Evolutionary conservation across 2,113 vertebrate genomes (phyloP), one percentile per base, ranked within the genome.

Genomic region (Ctenodactylus gundi): DNA sequence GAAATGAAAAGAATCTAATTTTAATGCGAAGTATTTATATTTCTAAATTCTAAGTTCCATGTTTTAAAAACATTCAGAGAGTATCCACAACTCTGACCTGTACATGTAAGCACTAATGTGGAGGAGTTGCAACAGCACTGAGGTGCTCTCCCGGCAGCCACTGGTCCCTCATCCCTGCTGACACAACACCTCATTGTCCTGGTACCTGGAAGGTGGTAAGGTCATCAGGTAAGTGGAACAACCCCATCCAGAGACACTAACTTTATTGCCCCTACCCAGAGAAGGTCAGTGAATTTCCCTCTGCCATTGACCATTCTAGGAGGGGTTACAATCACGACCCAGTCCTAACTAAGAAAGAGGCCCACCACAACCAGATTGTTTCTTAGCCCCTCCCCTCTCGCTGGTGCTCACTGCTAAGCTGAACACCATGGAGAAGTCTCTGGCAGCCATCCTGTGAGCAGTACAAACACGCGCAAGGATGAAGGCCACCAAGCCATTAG

Each of bases 41-140:
- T 70, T 82, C 44, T 70, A 93, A 87, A 68, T 78, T 77, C 20
- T 85, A 39, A 77, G 41, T 80, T 67, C n/a, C 29, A 55, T 4
- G 2, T 68, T 77, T 94, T 49, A 86, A 87, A 90, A 82, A 88
- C 25, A 85, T 78, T 57, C 57, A 85, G 77, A 89, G 44, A 27
- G 25, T 73, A 49, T 55, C 78, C 34, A 13, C 39, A n/a, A 57
- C 21, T 85, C 60, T 53, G 46, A 41, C 7, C 2, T 77, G 10
- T 9, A 7, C 39, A 82, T 20, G 20, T 46, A 36, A 73, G 62
- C 55, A 72, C 7, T 6, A 84, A 51, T 0, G 12, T 41, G 41
- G 44, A 85, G 23, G 49, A 77, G 25, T 13, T n/a, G 7, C 21
- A 72, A 20, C 25, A 62, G 29, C 46, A n/a, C 15, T 51, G 27